These are phyloP conservation scores for Synaphobranchus kaupii DNA, from an alignment of 2,797 vertebrate genomes.

Conservation along the genomic window DNA sequence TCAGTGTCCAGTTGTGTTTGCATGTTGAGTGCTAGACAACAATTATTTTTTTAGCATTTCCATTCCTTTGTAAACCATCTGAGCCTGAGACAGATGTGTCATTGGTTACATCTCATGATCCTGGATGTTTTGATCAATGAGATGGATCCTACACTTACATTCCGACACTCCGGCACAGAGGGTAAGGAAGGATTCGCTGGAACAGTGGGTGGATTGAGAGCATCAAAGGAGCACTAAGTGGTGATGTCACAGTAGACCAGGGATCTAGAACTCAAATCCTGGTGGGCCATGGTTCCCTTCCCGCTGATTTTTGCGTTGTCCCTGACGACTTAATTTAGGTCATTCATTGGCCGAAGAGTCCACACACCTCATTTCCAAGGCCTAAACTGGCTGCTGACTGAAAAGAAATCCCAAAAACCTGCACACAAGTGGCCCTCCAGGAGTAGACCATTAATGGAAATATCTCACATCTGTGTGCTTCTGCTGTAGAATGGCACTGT, in stretches of 20 bases:
- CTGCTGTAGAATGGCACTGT: neutral
- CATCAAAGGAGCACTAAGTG: no score
- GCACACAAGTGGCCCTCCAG: no score
- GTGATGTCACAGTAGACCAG: neutral
- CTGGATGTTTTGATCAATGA: slow-evolving; percentile 79
- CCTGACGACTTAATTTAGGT: no score
- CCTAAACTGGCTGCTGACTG: no score
- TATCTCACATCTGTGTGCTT: neutral
- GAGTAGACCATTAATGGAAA: neutral
- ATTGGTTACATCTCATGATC: slow-evolving; percentile 60
- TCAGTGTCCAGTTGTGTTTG: neutral
- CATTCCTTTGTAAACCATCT: neutral
- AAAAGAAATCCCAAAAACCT: no score
- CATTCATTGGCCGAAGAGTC: no score
- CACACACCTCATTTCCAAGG: no score
- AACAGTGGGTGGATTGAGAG: neutral
- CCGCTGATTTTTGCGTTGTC: no score
- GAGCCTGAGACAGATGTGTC: neutral
- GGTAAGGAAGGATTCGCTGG: slow-evolving; percentile 56
- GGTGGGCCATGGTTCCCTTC: no score
- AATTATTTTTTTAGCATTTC: neutral
- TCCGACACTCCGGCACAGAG: slow-evolving; percentile 77
- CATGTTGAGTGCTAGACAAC: neutral
- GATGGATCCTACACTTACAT: slow-evolving; percentile 75
- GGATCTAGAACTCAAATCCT: no score